phyloP scores from a whole-genome alignment of 2,113 vertebrate genomes.

The Corydoras sp. region DNA sequence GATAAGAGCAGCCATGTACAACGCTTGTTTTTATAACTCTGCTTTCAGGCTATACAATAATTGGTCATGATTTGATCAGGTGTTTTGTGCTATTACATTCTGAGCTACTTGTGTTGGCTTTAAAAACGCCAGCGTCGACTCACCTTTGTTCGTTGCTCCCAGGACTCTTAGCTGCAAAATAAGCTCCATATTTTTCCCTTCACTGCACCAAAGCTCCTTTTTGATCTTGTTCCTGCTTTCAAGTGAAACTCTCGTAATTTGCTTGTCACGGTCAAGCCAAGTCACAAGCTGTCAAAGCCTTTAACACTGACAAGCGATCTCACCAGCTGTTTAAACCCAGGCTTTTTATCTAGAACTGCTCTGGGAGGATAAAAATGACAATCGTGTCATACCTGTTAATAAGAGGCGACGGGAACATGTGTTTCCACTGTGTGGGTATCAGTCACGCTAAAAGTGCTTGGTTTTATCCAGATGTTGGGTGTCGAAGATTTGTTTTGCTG shows the following conservation, averaged over 20 bases:
- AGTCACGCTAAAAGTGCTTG: not conserved
- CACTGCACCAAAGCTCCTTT: conserved; percentile 19
- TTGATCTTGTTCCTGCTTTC: conserved; percentile 37
- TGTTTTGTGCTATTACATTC: too few species aligned
- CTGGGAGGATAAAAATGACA: conserved; percentile 5
- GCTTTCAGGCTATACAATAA: too few species aligned
- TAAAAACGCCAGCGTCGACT: not conserved
- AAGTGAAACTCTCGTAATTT: conserved; percentile 41
- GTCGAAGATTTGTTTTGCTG: too few species aligned
- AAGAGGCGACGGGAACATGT: not conserved
- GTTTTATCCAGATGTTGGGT: not conserved
- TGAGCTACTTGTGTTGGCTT: too few species aligned
- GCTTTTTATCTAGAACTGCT: conserved; percentile 3
- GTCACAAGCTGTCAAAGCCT: conserved; percentile 37
- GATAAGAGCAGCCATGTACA: not conserved
- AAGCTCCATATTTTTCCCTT: not conserved
- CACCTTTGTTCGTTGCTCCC: conserved; percentile 10
- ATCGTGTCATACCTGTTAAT: not conserved
- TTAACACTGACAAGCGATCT: conserved; percentile 17
- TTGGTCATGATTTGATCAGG: too few species aligned
- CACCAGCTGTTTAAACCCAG: conserved; percentile 24
- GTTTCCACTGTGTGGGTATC: conserved; percentile 4
- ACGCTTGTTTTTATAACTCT: not conserved
- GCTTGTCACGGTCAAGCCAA: conserved; percentile 26
- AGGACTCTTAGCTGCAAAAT: not conserved